Conservation (phyloP, 2,888 invertebrate species). For the Drosophila lacicola region DNA sequence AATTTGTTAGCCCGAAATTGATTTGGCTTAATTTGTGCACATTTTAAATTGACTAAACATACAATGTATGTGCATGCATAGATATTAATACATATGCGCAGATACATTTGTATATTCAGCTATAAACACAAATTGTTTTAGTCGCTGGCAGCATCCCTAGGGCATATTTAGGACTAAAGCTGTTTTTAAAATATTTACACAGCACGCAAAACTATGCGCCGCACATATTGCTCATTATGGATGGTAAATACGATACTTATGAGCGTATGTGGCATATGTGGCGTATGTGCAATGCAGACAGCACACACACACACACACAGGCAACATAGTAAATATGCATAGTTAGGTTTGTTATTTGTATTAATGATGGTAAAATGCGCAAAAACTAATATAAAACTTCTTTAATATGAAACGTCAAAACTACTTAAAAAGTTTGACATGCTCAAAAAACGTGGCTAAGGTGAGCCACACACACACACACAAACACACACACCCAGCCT, state of each 20-base stretch:
- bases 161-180: constrained; percentile 63
- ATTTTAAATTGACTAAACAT: constrained; percentile 64
- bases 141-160: constrained; percentile 40
- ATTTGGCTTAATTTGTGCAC: constrained; percentile 76
- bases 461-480: constrained; percentile 15
- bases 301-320: not conserved
- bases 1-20: constrained; percentile 71
- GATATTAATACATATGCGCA: not conserved
- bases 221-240: constrained; percentile 69
- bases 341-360: constrained; percentile 71
- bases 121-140: constrained; percentile 52
- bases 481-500: not conserved
- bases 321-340: constrained; percentile 59
- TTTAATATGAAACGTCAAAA: constrained; percentile 77
- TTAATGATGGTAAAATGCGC: constrained; percentile 76
- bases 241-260: constrained; percentile 61
- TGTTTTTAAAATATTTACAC: constrained; percentile 72
- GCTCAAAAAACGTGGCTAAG: constrained; percentile 55
- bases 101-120: constrained; percentile 4
- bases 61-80: constrained; percentile 1
- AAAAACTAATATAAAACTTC: constrained; percentile 78
- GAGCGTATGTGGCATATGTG: constrained; percentile 2
- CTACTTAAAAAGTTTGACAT: constrained; percentile 77
- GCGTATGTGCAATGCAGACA: constrained; percentile 6
- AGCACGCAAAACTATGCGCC: constrained; percentile 57